A percentile compares a stretch with the other conserved stretches of the same genome.
phyloP scores from a whole-genome alignment of 2,888 invertebrate species.

The Euplexia lucipara region DNA sequence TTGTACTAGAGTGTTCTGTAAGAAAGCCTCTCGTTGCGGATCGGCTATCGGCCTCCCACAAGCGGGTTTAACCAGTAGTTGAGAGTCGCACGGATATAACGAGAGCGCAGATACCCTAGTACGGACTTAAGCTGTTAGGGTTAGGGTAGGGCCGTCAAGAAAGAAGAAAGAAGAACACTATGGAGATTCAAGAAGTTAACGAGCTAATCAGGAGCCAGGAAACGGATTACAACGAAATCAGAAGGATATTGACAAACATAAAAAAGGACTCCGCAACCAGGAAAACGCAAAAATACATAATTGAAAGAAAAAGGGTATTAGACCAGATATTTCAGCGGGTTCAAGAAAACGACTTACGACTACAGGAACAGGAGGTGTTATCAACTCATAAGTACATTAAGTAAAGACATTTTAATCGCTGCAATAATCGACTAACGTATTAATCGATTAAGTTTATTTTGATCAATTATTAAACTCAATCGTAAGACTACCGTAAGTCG shows the following conservation, averaged over 20 bases:
- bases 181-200: conserved; percentile 12
- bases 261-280: conserved; percentile 8
- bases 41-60: too few species aligned
- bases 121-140: neutral
- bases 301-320: neutral
- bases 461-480: conserved; percentile 11
- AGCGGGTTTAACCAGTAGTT: conserved; percentile 10
- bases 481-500: conserved; percentile 6
- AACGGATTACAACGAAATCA: conserved; percentile 9
- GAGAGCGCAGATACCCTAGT: conserved; percentile 9
- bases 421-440: neutral
- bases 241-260: conserved; percentile 3
- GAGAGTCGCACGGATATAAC: conserved; percentile 10
- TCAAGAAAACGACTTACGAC: conserved; percentile 1
- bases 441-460: neutral
- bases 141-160: neutral
- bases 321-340: conserved; percentile 3
- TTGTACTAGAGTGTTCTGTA: conserved; percentile 3
- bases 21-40: conserved; percentile 7
- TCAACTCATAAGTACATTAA: conserved; percentile 14
- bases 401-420: too few species aligned
- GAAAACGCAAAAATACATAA: conserved; percentile 5
- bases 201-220: conserved; percentile 3
- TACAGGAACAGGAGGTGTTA: conserved; percentile 1
- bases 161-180: neutral